Evolutionary conservation across 2,113 vertebrate species (phyloP).

Genomic region (Aptenodytes patagonicus): DNA sequence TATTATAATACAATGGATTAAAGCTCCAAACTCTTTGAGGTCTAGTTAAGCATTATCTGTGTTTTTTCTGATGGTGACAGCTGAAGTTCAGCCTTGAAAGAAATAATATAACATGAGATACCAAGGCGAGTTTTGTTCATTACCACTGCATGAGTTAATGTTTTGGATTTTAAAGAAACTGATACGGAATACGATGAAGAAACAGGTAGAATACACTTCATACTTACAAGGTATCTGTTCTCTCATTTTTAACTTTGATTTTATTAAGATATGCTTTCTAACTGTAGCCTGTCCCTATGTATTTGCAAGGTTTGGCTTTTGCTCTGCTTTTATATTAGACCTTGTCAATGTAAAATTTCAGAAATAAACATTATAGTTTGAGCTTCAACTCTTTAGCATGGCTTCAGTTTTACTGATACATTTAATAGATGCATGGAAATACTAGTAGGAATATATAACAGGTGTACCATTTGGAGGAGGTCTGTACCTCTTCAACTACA

Average conservation of each 20-base stretch:
- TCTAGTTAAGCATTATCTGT: neutral
- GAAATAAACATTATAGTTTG: neutral
- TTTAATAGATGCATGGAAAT: neutral
- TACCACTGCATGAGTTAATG: neutral
- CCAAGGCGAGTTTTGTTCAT: neutral
- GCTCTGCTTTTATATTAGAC: neutral
- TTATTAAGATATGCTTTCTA: neutral
- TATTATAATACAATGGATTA: neutral
- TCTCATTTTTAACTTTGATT: neutral
- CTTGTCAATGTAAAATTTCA: neutral
- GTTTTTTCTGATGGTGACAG: neutral
- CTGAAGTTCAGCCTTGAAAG: neutral
- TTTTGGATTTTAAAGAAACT: neutral
- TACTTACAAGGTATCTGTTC: neutral
- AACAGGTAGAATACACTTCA: neutral
- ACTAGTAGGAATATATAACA: neutral
- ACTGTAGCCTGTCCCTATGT: neutral
- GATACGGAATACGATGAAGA: neutral
- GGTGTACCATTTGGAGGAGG: neutral
- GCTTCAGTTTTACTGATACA: neutral
- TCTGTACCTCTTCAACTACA: neutral
- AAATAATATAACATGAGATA: neutral
- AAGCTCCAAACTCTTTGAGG: neutral
- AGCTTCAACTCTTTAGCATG: neutral
- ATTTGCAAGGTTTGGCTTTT: neutral